Evolutionary conservation across 2,888 invertebrate species (phyloP), one percentile per base, ranked within the genome.

Genomic region (Cephus rjabovi): DNA sequence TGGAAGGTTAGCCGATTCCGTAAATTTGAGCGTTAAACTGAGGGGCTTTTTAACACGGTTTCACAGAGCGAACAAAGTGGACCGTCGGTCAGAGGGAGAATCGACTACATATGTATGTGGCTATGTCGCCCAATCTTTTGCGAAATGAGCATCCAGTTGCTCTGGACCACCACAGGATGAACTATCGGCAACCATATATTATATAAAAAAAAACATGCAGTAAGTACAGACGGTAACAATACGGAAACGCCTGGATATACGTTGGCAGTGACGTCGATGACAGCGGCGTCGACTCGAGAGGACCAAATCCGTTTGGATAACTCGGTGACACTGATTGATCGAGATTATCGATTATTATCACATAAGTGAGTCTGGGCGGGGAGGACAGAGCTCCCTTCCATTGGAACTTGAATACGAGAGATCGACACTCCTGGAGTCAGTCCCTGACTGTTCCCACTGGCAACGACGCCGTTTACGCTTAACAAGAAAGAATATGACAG

Each of bases 301-400:
- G 70, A 70, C 12, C 70, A 70, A 70, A 70, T 70, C 70, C 70
- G 70, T 30, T 15, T n/a, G 11, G 70, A 70, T 70, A 33, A 70
- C 33, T 70, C 70, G 30, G 30, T 70, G 70, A 70, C 70, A 70
- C 70, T 70, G 70, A 70, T 70, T 33, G 70, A 70, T 70, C 70
- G 70, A 70, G 70, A 70, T 70, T 70, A 70, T 70, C 70, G 70
- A 70, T 70, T 33, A 33, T 70, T 70, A 70, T 70, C 70, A 23
- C 40, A 70, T 12, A 70, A 15, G 30, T 12, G 70, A 70, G 70
- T 12, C 37, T 6, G 70, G 6, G 3, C n/a, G 6, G 70, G 30
- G 70, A 30, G 70, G 15, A 11, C 6, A 30, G 70, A 40, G 40
- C 40, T 40, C 12, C 15, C 40, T 40, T 40, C 15, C 40, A 40